A percentile compares a stretch with the other conserved stretches of the same genome.
phyloP scores from a whole-genome alignment of 2,113 vertebrate genomes.

The Oplegnathus fasciatus region DNA sequence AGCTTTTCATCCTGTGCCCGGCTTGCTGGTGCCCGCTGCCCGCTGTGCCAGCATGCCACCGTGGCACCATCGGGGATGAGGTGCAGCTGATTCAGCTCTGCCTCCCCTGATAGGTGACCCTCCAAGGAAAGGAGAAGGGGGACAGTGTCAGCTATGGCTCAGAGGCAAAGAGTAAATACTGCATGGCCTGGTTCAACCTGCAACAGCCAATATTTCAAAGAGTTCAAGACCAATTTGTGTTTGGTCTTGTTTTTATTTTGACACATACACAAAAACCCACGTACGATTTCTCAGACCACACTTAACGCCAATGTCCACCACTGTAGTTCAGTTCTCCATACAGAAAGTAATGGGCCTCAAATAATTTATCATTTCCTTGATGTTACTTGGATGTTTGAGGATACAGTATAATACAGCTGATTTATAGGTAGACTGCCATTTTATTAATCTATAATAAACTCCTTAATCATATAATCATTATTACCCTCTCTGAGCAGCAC shows the following conservation, averaged over 20 bases:
- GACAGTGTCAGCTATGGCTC: conserved; percentile 32
- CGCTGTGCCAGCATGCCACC: conserved; percentile 62
- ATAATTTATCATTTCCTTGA: not conserved
- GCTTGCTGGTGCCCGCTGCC: conserved; percentile 55
- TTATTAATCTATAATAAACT: not conserved
- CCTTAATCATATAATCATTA: not conserved
- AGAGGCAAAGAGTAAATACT: conserved; percentile 23
- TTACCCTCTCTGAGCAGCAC: not conserved
- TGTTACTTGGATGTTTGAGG: not conserved
- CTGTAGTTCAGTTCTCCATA: not conserved
- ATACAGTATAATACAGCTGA: not conserved
- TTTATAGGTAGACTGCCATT: not conserved
- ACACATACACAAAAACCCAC: rapidly evolving
- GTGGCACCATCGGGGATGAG: conserved; percentile 54
- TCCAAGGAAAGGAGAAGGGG: conserved; percentile 16
- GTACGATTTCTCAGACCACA: not conserved
- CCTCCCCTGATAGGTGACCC: conserved; percentile 51
- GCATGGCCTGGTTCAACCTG: conserved; percentile 6
- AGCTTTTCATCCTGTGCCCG: conserved; percentile 65
- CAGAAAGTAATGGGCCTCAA: conserved; percentile 2
- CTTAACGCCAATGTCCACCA: not conserved
- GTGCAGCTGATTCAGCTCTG: conserved; percentile 72
- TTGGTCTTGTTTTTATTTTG: not conserved
- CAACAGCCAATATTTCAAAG: not conserved
- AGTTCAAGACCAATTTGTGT: not conserved